Conservation (phyloP, 2,888 invertebrate genomes). For the Melolontha melolontha region DNA sequence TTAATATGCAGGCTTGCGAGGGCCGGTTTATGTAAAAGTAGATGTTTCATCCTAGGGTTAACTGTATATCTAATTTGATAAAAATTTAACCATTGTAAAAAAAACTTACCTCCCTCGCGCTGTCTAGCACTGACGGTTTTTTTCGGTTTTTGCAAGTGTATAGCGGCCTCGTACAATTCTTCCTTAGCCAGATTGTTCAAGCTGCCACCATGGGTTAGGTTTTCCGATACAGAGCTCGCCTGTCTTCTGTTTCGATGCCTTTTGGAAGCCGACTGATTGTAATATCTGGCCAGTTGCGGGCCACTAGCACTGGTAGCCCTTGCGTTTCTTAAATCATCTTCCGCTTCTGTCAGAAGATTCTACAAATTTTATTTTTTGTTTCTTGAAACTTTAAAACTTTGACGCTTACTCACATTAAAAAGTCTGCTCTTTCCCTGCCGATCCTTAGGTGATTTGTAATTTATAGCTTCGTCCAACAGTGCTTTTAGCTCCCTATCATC, state of each 20-base stretch:
- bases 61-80: too few species aligned
- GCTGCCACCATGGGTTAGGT: constrained; percentile 70
- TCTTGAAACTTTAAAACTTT: neutral
- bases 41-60: too few species aligned
- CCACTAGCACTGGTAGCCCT: constrained; percentile 68
- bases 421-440: constrained; percentile 86
- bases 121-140: constrained; percentile 66
- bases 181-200: constrained; percentile 71
- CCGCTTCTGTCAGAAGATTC: constrained; percentile 82
- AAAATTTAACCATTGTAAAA: too few species aligned
- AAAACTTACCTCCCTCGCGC: constrained; percentile 71
- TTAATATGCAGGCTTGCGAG: too few species aligned
- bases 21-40: too few species aligned
- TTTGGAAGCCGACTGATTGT: constrained; percentile 64
- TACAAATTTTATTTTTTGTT: constrained; percentile 58
- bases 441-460: constrained; percentile 87
- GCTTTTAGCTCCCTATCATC: constrained; percentile 83
- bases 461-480: constrained; percentile 85
- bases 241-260: constrained; percentile 59
- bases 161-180: constrained; percentile 57
- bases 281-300: constrained; percentile 63
- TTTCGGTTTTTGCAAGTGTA: constrained; percentile 50
- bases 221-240: constrained; percentile 67
- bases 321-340: constrained; percentile 78
- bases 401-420: constrained; percentile 74